Conservation (phyloP, 2,888 invertebrate species). For the Drosophila algonquin region DNA sequence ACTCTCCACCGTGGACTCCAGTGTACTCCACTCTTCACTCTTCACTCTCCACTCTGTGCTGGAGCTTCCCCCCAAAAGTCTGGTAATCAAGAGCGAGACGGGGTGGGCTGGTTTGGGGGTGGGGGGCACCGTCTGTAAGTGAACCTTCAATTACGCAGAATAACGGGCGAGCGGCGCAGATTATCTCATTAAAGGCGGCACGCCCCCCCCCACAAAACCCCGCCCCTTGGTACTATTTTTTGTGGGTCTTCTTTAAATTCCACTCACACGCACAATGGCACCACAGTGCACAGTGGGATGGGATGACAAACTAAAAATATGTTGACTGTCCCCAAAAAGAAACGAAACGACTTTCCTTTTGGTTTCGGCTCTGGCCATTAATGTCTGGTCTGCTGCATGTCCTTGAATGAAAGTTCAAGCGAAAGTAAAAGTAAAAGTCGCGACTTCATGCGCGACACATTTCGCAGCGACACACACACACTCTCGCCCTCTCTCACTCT, state of each 20-base stretch:
- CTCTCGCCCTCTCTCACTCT: conserved; percentile 29
- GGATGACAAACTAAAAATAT: conserved; percentile 48
- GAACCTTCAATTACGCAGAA: conserved; percentile 78
- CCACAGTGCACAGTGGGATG: neutral
- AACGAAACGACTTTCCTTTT: neutral
- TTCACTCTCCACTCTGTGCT: neutral
- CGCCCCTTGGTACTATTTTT: neutral
- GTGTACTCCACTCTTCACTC: conserved; percentile 11
- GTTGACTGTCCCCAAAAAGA: conserved; percentile 2
- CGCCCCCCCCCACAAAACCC: conserved; percentile 22
- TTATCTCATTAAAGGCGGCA: conserved; percentile 81
- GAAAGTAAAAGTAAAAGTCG: conserved; percentile 65
- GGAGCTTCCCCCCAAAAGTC: neutral
- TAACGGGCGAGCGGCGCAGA: conserved; percentile 70
- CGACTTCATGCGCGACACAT: conserved; percentile 68
- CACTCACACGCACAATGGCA: conserved; percentile 54
- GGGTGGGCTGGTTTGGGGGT: too few species aligned
- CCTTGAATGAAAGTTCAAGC: conserved; percentile 38
- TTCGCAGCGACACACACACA: conserved; percentile 21
- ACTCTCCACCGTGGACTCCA: neutral
- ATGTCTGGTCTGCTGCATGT: conserved; percentile 43
- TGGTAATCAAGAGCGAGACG: conserved; percentile 53
- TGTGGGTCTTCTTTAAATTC: conserved; percentile 64
- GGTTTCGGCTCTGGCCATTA: conserved; percentile 16
- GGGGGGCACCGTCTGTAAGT: conserved; percentile 54